These are phyloP conservation scores for Drosophila barbarae DNA, from an alignment of 2,888 invertebrate species.

Conservation along the genomic window DNA sequence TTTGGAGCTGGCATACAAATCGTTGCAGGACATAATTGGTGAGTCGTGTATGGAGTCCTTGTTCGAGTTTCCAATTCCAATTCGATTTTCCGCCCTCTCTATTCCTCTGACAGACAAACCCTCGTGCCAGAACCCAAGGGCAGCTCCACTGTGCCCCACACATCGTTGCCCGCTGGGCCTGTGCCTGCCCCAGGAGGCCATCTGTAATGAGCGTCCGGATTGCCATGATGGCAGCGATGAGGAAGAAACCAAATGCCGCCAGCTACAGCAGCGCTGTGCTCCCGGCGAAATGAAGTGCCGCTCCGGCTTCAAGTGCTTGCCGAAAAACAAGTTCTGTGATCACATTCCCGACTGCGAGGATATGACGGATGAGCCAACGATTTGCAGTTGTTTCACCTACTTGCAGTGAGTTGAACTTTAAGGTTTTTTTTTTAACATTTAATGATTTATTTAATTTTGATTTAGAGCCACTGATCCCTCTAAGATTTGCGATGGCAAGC, in stretches of 20 bases:
- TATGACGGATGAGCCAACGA: conserved; percentile 85
- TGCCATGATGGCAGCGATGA: conserved; percentile 88
- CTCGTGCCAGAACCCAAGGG: conserved; percentile 61
- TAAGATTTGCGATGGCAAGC: conserved; percentile 87
- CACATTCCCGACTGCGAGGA: conserved; percentile 86
- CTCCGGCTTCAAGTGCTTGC: conserved; percentile 84
- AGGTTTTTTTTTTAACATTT: background rate
- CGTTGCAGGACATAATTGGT: conserved; percentile 76
- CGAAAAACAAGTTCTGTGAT: conserved; percentile 86
- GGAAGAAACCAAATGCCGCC: conserved; percentile 67
- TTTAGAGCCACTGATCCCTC: conserved; percentile 83
- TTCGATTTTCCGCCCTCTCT: background rate
- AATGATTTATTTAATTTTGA: no score
- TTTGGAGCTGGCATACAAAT: conserved; percentile 64
- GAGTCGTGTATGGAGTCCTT: background rate
- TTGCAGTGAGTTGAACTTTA: conserved; percentile 79
- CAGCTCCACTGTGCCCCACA: conserved; percentile 80
- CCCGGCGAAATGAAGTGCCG: conserved; percentile 84
- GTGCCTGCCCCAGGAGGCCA: conserved; percentile 82
- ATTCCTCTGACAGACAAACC: conserved; percentile 62
- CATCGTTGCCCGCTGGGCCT: conserved; percentile 86
- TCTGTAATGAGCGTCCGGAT: conserved; percentile 85
- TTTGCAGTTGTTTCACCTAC: conserved; percentile 84
- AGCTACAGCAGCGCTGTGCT: conserved; percentile 80
- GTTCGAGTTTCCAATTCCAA: background rate